Conservation (phyloP, 53 echinoderm and acorn worm species). For the Hippasteria phrygiana region DNA sequence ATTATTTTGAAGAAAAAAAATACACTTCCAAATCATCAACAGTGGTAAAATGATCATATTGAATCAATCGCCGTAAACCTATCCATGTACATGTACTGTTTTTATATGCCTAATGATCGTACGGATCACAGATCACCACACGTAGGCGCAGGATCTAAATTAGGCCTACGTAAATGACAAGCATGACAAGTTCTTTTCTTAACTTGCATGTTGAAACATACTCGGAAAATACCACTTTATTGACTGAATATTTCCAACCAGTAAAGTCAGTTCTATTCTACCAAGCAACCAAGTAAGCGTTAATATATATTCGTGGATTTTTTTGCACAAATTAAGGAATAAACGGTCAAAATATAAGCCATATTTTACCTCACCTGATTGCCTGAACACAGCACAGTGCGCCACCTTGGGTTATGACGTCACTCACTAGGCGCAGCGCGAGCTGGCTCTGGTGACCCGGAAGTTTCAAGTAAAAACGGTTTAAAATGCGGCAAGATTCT, state of each 20-base stretch:
- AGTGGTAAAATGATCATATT: too few relatives aligned
- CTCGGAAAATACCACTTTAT: background rate
- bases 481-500: background rate
- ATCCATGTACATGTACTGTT: too few relatives aligned
- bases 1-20: too few relatives aligned
- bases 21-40: too few relatives aligned
- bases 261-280: background rate
- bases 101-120: too few relatives aligned
- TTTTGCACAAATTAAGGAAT: background rate
- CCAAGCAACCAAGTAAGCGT: too few relatives aligned
- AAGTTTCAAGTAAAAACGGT: conserved; percentile 11
- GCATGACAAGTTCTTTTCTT: background rate
- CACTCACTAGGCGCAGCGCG: conserved; percentile 10
- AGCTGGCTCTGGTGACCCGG: conserved; percentile 13
- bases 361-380: conserved; percentile 21
- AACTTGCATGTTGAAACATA: background rate
- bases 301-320: background rate
- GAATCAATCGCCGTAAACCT: too few relatives aligned
- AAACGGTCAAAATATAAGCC: background rate
- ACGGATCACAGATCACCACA: too few relatives aligned
- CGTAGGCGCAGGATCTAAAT: too few relatives aligned
- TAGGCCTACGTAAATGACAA: too few relatives aligned
- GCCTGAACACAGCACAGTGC: background rate
- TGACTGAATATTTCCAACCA: background rate
- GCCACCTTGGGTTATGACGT: conserved; percentile 38